These are phyloP conservation scores for Platyscapa corneri DNA, from an alignment of 1,140 invertebrate species.

Conservation along the genomic window DNA sequence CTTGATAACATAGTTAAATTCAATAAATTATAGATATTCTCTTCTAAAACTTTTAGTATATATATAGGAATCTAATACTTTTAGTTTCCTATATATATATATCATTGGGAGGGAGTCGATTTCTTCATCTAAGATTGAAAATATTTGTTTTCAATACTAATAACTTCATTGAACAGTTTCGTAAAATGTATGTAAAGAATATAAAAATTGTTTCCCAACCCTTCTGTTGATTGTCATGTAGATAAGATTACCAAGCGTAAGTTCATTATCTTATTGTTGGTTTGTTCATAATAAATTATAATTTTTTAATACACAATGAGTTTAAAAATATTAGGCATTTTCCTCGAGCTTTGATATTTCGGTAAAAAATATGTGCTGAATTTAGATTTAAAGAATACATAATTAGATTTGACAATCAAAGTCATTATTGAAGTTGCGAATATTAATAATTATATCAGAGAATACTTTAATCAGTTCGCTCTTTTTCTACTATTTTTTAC, in stretches of 20 bases:
- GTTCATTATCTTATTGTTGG: background rate
- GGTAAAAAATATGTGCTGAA: background rate
- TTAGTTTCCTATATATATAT: background rate
- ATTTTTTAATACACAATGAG: background rate
- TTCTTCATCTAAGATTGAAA: background rate
- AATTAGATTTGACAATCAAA: background rate
- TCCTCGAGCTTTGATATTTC: background rate
- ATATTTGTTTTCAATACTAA: background rate
- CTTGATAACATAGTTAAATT: background rate
- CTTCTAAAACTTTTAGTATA: no score
- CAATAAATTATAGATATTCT: background rate
- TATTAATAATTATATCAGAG: no score
- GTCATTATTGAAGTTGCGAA: no score
- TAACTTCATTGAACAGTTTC: background rate
- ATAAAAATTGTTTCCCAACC: conserved; percentile 1
- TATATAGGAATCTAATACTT: no score
- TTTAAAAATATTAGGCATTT: background rate
- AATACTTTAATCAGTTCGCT: no score
- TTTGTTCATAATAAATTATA: conserved; percentile 6
- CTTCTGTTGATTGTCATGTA: background rate
- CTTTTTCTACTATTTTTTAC: background rate
- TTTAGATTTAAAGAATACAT: background rate
- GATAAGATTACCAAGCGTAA: conserved; percentile 13
- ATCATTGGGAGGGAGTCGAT: background rate
- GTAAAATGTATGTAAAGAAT: background rate